Evolutionary conservation across 2,888 invertebrate species (phyloP), one percentile per base, ranked within the genome.

Genomic region (Creontiades dilutus): DNA sequence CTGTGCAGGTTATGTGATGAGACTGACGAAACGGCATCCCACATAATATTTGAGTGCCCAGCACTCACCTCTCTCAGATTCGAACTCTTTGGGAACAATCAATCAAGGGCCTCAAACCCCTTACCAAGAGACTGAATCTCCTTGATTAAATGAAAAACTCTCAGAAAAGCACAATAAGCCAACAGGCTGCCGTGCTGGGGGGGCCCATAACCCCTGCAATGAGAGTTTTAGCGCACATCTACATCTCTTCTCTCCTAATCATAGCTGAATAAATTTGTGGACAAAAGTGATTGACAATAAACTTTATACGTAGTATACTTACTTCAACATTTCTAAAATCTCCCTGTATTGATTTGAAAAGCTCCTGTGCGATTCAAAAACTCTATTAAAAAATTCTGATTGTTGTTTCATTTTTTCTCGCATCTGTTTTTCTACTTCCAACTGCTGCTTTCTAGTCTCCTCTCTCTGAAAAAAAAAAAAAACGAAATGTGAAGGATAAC

Each of bases 361-460:
- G 13, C 13, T 28, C 27, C 55, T 28, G 47, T 82, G 61, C 37
- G 57, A 90, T 19, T 91, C 81, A 89, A 89, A 90, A 57, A 92
- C 90, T 86, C 91, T 91, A 61, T 92, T 91, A 11, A 91, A 86
- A 14, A 68, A 48, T 2, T 57, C 82, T 2, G 28, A 57, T n/a
- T 75, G 48, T 0, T 93, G 92, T 55, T 93, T 92, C 61, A 93
- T 92, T 92, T 93, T 93, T 90, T 93, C 93, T 90, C 93, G 37
- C 23, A 23, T 92, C 90, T 92, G 92, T 52, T 92, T 91, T 85
- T 93, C 92, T 57, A 92, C 90, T 16, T 92, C 92, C 90, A 93
- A 90, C 27, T 92, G 91, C 16, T 81, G 80, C 61, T 89, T 89
- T 23, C 75, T 89, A 12, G 81, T 82, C 23, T 89, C 89, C 82